These are phyloP conservation scores for Callyntrura sp. DNA, from an alignment of 2,888 invertebrate genomes.

Conservation along the genomic window DNA sequence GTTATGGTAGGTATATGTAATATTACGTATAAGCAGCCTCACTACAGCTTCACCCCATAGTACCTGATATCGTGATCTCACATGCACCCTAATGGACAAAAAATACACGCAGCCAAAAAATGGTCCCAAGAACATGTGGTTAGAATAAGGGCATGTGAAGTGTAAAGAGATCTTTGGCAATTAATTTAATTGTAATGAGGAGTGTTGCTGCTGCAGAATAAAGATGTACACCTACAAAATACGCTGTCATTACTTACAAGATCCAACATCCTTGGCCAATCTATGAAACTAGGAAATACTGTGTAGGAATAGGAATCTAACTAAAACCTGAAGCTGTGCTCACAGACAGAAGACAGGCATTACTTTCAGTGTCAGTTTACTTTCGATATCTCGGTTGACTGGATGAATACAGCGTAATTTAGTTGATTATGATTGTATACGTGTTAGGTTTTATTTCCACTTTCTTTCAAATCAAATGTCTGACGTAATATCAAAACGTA, in stretches of 20 bases:
- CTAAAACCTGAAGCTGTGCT: neutral
- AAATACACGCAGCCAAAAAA: conserved; percentile 28
- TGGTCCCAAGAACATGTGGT: neutral
- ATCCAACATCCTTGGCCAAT: neutral
- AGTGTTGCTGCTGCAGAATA: conserved; percentile 39
- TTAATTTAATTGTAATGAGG: conserved; percentile 70
- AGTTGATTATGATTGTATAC: neutral
- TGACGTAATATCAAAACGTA: conserved; percentile 45
- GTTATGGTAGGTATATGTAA: neutral
- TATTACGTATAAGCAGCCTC: neutral
- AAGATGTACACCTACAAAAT: too few relatives aligned
- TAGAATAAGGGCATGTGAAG: conserved; percentile 5
- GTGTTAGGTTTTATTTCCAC: neutral
- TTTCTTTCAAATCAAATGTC: conserved; percentile 28
- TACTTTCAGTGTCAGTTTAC: neutral
- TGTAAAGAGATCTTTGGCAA: conserved; percentile 28
- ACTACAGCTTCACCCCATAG: neutral
- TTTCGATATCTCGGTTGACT: conserved; percentile 6
- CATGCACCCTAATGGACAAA: conserved; percentile 55
- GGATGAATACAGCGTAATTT: neutral
- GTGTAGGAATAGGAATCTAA: neutral
- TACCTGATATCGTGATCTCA: neutral
- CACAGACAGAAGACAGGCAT: neutral
- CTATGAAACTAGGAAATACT: neutral
- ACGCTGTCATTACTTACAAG: neutral